Base-by-base conservation (phyloP, 2,888 invertebrate species). In the Abscondita cerata region DNA sequence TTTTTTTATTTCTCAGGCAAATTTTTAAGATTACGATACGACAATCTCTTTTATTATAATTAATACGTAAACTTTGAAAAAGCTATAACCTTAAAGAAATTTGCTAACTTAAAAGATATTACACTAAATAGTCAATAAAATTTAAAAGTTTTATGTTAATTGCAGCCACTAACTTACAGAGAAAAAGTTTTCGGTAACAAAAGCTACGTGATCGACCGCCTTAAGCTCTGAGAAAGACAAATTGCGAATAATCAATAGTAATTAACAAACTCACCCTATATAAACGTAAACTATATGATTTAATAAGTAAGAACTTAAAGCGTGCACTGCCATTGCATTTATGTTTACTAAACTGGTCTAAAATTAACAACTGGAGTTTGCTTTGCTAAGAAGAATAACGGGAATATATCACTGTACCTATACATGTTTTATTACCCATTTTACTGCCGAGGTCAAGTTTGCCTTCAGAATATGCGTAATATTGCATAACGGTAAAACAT, bases 391-490 rank as follows among this genome's bases (percentile, higher is more conserved):
- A 72, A 71, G 70, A 68, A 69, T 76, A 77, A 77, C 76, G 76
- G 77, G 68, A 74, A 71, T 69, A 68, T 59, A 68, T 68, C 63
- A 65, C 69, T 63, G 38, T 55, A 47, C 73, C 70, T 72, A 73
- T 73, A 18, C 41, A 76, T 76, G 75, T 76, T 79, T 77, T 78
- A 78, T 77, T 76, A 65, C 76, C 74, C 66, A 72, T 75, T 78
- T 76, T 76, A 76, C 73, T 70, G 70, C 72, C 74, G 57, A 61
- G 58, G 56, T 75, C 75, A 74, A 78, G 78, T 79, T 78, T 78
- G 76, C 75, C 73, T 73, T 76, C 74, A 77, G 74, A 78, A 77
- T 75, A 74, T 73, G 76, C 78, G 76, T 76, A 77, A 75, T 74
- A 76, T 77, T 75, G 70, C 74, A 68, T 76, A 76, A 78, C 77